Evolutionary conservation across 2,797 vertebrate species (phyloP).

Genomic region (Menidia menidia): DNA sequence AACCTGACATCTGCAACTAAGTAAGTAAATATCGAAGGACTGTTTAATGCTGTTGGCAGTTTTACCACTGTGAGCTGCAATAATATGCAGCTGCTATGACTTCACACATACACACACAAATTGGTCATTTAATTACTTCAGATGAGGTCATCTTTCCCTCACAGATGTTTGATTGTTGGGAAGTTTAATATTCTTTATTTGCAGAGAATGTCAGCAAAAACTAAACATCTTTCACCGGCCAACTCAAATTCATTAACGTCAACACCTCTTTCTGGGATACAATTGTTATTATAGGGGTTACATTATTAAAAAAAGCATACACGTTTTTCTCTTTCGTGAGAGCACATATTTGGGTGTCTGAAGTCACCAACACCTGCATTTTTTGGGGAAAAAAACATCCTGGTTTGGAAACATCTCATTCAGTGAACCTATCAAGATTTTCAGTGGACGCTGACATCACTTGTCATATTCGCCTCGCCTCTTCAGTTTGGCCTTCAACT

Average conservation of each 20-base stretch:
- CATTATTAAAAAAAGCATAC: too few species aligned
- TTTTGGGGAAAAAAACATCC: too few species aligned
- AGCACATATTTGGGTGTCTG: too few species aligned
- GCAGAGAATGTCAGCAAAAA: constrained; percentile 42
- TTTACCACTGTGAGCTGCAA: neutral
- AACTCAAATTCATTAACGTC: constrained; percentile 37
- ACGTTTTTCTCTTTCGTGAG: too few species aligned
- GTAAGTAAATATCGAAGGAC: neutral
- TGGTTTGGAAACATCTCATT: too few species aligned
- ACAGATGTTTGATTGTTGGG: constrained; percentile 36
- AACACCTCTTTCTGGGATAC: constrained; percentile 23
- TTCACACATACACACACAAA: neutral
- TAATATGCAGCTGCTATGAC: neutral
- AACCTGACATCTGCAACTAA: neutral
- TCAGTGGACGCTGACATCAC: too few species aligned
- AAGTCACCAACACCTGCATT: too few species aligned
- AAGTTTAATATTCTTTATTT: constrained; percentile 33
- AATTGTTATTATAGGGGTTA: constrained; percentile 33
- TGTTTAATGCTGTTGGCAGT: neutral
- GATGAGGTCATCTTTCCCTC: constrained; percentile 29
- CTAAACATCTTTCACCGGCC: constrained; percentile 7
- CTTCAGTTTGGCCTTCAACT: too few species aligned
- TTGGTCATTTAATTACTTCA: constrained; percentile 22
- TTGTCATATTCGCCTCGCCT: too few species aligned
- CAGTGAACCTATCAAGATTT: too few species aligned